phyloP scores from a whole-genome alignment of 2,113 vertebrate genomes.

The Spea bombifrons region DNA sequence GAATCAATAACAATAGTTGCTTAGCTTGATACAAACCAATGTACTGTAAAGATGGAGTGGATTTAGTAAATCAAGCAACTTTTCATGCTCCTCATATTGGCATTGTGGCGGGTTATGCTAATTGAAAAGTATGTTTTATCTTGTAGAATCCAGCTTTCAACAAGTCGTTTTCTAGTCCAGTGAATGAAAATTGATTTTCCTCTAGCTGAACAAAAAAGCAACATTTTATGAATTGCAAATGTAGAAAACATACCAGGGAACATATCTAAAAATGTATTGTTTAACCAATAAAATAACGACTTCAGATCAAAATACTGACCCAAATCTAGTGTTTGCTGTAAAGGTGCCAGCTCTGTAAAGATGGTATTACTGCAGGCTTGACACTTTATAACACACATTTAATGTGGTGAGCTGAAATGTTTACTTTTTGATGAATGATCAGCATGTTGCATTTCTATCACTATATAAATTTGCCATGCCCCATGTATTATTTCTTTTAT shows the following conservation, averaged over 20 bases:
- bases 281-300: slow-evolving; percentile 19
- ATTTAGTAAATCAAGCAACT: slow-evolving; percentile 46
- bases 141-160: slow-evolving; percentile 47
- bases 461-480: too few species aligned
- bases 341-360: not conserved
- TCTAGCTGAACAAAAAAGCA: slow-evolving; percentile 44
- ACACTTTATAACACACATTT: too few species aligned
- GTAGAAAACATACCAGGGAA: slow-evolving; percentile 30
- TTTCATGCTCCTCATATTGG: slow-evolving; percentile 45
- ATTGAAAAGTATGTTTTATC: slow-evolving; percentile 50
- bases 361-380: too few species aligned
- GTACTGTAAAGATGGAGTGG: slow-evolving; percentile 45
- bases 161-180: slow-evolving; percentile 47
- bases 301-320: not conserved
- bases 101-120: slow-evolving; percentile 47
- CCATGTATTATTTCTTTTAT: too few species aligned
- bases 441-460: too few species aligned
- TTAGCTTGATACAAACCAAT: slow-evolving; percentile 42
- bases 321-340: not conserved
- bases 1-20: slow-evolving; percentile 32
- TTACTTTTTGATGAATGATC: too few species aligned
- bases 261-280: slow-evolving; percentile 21
- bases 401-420: too few species aligned
- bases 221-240: slow-evolving; percentile 39
- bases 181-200: slow-evolving; percentile 49